Evolutionary conservation across 2,797 vertebrate genomes (phyloP).

Genomic region (Chrosomus eos): DNA sequence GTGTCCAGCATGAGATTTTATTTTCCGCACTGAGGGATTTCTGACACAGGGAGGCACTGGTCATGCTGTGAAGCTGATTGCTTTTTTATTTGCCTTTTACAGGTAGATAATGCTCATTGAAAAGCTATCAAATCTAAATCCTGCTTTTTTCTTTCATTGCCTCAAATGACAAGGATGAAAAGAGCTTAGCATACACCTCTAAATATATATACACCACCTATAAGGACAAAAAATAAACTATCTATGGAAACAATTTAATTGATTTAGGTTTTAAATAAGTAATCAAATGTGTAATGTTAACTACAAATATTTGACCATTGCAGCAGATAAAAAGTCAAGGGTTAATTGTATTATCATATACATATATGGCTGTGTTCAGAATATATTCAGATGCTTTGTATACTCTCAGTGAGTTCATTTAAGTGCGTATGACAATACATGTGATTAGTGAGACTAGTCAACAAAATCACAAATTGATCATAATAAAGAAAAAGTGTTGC

Average conservation of each 20-base stretch:
- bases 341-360: neutral
- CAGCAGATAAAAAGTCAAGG: neutral
- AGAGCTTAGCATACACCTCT: neutral
- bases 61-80: slow-evolving; percentile 51
- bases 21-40: slow-evolving; percentile 33
- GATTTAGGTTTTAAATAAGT: neutral
- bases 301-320: neutral
- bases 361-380: neutral
- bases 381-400: neutral
- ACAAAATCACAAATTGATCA: slow-evolving; percentile 70
- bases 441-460: neutral
- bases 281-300: neutral
- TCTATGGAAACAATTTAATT: neutral
- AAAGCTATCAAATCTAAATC: slow-evolving; percentile 18
- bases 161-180: neutral
- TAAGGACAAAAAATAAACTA: neutral
- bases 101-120: slow-evolving; percentile 23
- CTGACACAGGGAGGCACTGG: slow-evolving; percentile 24
- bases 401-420: neutral
- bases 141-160: slow-evolving; percentile 28
- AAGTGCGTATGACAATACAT: neutral
- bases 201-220: neutral
- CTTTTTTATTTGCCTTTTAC: slow-evolving; percentile 37
- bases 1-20: slow-evolving; percentile 26
- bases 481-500: slow-evolving; percentile 76